Evolutionary conservation across 2,888 invertebrate species (phyloP), one percentile per base, ranked within the genome.

Genomic region (Cecidostiba fungosa): DNA sequence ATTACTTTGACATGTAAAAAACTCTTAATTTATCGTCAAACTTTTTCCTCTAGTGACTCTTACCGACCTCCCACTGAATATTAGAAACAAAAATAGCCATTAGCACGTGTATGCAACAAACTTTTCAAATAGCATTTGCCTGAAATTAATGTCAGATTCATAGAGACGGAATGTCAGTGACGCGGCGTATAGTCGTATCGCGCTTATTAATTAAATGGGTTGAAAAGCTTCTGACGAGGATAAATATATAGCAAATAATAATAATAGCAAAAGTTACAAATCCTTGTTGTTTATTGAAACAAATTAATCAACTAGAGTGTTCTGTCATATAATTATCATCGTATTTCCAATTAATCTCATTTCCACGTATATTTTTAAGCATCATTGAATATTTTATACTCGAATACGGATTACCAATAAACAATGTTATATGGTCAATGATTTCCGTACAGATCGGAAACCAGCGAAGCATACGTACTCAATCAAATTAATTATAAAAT

Each of bases 1-100:
- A 23, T 73, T 43, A 43, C 72, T 43, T 73, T 73, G 72, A 73
- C 72, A 73, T 23, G 43, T 23, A 36, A 73, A 73, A 73, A 73
- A 73, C 39, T 73, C 43, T 43, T 39, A n/a, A 73, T 73, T 73
- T 73, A 73, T 73, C 72, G 23, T 23, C 4, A 26, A 73, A 73
- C 39, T 43, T 73, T 43, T 23, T 3, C 19, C 39, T 43, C 66
- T 26, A 0, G 4, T 19, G 23, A 66, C 66, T 66, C 66, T 66
- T 26, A 66, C 66, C 66, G 14, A 29, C 26, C 29, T 23, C n/a
- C 26, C 23, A 14, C 29, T 66, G 66, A 66, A 66, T 66, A 66
- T 66, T 26, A 29, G 66, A 66, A 66, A 66, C 66, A 66, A 66
- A 66, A 66, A 29, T 66, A 26, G 14, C 26, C 29, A 66, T 66